Conservation (phyloP, 2,113 vertebrate genomes). For the human region GRCh38 chr11:120774001-120774500, state of each 20-base stretch:
- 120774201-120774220: background rate
- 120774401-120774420: background rate
- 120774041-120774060: background rate
- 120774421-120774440: background rate
- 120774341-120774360: background rate
- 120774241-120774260: background rate
- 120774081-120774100: background rate
- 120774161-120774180: background rate
- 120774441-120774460: background rate
- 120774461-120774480: background rate
- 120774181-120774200: background rate
- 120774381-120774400: background rate
- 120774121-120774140: too few species aligned
- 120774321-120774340: background rate
- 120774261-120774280: background rate
- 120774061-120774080: background rate
- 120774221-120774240: background rate
- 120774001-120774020: background rate
- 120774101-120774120: fast-evolving
- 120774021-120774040: background rate
- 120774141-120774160: background rate
- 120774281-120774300: background rate
- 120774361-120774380: background rate
- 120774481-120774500: background rate
- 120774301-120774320: background rate